Evolutionary conservation across 1,140 invertebrate species (phyloP).

Genomic region (Coptotermes formosanus): DNA sequence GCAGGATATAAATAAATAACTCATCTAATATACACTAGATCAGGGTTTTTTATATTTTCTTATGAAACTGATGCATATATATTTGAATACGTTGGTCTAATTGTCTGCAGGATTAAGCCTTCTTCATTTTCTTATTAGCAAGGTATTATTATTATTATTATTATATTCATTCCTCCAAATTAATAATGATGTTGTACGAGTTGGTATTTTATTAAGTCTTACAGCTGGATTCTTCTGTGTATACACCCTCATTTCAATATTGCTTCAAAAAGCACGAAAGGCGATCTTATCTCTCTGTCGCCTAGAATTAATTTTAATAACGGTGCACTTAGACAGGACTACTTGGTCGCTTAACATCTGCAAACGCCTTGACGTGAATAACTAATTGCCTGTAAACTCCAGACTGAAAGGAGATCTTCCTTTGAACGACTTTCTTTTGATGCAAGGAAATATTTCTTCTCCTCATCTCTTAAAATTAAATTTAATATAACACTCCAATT

Average conservation of each 20-base stretch:
- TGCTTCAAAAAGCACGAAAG: not conserved
- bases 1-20: no score
- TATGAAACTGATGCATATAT: no score
- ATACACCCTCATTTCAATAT: not conserved
- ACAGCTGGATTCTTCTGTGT: not conserved
- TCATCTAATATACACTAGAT: no score
- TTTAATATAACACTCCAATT: not conserved
- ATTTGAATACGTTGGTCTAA: no score
- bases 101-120: no score
- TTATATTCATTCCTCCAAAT: not conserved
- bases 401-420: not conserved
- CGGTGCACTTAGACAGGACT: not conserved
- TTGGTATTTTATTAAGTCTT: not conserved
- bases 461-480: not conserved
- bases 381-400: slow-evolving; percentile 16
- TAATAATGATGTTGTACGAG: not conserved
- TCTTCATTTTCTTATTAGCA: no score
- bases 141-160: no score
- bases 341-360: not conserved
- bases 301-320: slow-evolving; percentile 17
- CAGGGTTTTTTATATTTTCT: no score
- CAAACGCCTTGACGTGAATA: not conserved
- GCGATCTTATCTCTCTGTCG: not conserved
- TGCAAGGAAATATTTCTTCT: slow-evolving; percentile 8
- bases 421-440: slow-evolving; percentile 3